Conservation (phyloP, 2,797 vertebrate genomes). For the Sebastes aleutianus region DNA sequence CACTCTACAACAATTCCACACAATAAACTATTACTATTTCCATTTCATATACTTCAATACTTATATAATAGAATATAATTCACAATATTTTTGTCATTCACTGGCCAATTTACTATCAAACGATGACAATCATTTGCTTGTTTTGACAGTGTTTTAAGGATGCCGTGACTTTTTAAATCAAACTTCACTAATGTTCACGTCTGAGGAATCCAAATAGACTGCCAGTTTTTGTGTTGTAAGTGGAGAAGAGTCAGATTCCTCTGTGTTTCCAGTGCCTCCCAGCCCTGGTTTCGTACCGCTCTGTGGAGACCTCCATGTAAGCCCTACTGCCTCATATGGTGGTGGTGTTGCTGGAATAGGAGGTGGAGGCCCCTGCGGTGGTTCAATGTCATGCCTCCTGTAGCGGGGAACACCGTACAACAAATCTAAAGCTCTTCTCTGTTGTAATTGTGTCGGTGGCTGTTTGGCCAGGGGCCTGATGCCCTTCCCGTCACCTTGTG, state of each 20-base stretch:
- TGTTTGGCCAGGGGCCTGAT: conserved; percentile 2
- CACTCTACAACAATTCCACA: background rate
- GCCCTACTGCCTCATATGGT: conserved; percentile 36
- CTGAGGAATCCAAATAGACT: conserved; percentile 21
- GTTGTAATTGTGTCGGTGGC: conserved; percentile 4
- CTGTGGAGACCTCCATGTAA: conserved; percentile 41
- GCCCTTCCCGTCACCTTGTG: background rate
- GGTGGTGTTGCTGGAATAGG: conserved; percentile 35
- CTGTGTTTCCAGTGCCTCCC: conserved; percentile 54
- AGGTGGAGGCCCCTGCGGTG: conserved; percentile 37
- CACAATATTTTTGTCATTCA: background rate
- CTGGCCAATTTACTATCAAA: background rate
- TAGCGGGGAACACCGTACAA: conserved; percentile 33
- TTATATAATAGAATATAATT: background rate
- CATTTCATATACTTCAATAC: conserved; percentile 4
- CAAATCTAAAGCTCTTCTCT: conserved; percentile 19
- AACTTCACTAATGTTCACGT: conserved; percentile 38
- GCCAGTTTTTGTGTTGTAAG: background rate
- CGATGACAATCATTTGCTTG: background rate
- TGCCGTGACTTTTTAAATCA: conserved; percentile 16
- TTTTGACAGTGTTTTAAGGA: background rate
- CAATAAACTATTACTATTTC: background rate
- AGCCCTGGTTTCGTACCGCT: conserved; percentile 45
- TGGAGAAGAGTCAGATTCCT: conserved; percentile 50
- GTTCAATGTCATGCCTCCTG: conserved; percentile 37